Evolutionary conservation across 1,140 invertebrate species (phyloP).

Genomic region (Colletes gigas): DNA sequence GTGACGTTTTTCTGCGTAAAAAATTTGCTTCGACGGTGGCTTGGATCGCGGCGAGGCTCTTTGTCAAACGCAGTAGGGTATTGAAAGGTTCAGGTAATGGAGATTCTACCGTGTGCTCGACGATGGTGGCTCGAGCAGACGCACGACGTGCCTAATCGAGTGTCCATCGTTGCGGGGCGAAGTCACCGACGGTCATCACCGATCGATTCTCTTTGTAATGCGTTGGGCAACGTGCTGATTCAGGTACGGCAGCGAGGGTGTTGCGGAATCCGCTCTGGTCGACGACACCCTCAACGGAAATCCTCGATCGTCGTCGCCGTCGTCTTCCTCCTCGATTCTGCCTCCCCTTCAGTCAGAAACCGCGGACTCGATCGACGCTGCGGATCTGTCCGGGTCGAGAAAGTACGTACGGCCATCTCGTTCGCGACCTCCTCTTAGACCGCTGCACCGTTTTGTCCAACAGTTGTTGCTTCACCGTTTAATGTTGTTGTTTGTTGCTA

Average conservation of each 20-base stretch:
- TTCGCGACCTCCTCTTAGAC: conserved; percentile 11
- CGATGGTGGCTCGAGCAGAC: no score
- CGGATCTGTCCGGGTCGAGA: conserved; percentile 63
- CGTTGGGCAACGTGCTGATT: conserved; percentile 61
- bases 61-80: no score
- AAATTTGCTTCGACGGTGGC: no score
- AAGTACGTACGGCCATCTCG: conserved; percentile 72
- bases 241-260: conserved; percentile 77
- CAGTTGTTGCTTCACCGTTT: conserved; percentile 58
- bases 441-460: conserved; percentile 36
- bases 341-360: conserved; percentile 59
- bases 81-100: no score
- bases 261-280: conserved; percentile 74
- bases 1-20: no score
- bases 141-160: not conserved
- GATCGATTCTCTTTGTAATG: conserved; percentile 54
- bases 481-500: conserved; percentile 25
- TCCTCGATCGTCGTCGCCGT: conserved; percentile 67
- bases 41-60: no score
- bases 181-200: not conserved
- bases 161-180: not conserved
- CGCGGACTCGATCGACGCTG: conserved; percentile 63
- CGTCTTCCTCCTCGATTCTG: conserved; percentile 62
- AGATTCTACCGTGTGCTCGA: no score
- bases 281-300: conserved; percentile 79